Conservation (phyloP, 2,888 invertebrate genomes). For the Strigamia transsilvanica region DNA sequence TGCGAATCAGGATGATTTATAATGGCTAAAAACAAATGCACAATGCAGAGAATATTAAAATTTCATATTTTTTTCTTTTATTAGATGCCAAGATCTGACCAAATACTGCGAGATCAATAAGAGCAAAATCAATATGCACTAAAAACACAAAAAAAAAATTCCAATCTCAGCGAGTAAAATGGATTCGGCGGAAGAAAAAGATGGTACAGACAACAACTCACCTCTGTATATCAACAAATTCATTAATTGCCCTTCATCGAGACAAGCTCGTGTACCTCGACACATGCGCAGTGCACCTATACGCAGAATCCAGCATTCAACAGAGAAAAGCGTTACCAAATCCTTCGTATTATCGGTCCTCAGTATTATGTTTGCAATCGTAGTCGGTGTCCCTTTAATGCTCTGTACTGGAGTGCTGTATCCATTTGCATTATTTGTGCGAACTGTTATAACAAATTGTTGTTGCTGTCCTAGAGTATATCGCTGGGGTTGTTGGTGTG, state of each 20-base stretch:
- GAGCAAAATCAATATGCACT: conserved; percentile 39
- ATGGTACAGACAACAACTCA: neutral
- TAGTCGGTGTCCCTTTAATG: conserved; percentile 66
- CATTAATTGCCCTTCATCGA: neutral
- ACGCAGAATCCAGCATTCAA: conserved; percentile 64
- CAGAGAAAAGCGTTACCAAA: conserved; percentile 63
- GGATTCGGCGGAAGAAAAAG: neutral
- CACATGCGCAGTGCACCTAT: conserved; percentile 63
- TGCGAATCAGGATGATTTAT: neutral
- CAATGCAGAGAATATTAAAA: neutral
- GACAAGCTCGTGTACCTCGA: conserved; percentile 47
- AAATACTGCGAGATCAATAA: conserved; percentile 9
- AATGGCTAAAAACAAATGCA: neutral
- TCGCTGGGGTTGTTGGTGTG: conserved; percentile 54
- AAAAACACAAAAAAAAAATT: conserved; percentile 19
- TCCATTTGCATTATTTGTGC: conserved; percentile 62
- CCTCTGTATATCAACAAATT: conserved; percentile 5
- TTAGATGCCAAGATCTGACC: neutral
- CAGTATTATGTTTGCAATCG: conserved; percentile 63
- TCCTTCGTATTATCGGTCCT: conserved; percentile 60
- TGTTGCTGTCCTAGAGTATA: conserved; percentile 58
- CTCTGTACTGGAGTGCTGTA: conserved; percentile 60
- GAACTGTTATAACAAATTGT: conserved; percentile 58
- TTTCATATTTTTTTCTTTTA: neutral
- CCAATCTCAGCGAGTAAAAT: neutral